Evolutionary conservation across 2,797 vertebrate species (phyloP), one percentile per base, ranked within the genome.

Genomic region (Cynodonichthys magdalenae): DNA sequence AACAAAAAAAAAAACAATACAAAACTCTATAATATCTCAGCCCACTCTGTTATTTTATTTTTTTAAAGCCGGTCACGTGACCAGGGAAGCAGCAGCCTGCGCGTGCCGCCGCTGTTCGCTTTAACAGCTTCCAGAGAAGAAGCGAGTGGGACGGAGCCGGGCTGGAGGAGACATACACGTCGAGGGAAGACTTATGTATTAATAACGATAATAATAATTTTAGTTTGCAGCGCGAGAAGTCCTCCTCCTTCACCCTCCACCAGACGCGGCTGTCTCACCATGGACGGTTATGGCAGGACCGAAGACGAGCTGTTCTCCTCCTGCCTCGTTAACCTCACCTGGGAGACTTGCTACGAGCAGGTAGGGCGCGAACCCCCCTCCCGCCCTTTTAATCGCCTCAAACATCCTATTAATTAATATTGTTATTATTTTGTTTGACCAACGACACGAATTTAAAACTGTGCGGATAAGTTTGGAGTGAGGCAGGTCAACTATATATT

Each of bases 311-410:
- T 95, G 81, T 93, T 95, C 90, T 93, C 95, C 69, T 90, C 95
- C 78, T 95, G 94, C 91, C 95, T 97, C 78, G 92, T 93, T 84
- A 95, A 94, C 94, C 95, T 95, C 93, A 95, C 95, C 92, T 95
- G 95, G 95, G 95, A 97, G 92, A 94, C 89, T 84, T 92, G 95
- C 92, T 93, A 90, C 91, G 94, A 92, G 92, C 96, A 97, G 96
- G 97, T 98, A 95, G 93, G 82, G 69, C 77, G 10, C 53, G 46
- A 63, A 51, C 49, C 46, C 20, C 34, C 57, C 17, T 27, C 20
- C 8, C 34, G 9, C 17, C 44, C 44, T 2, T 9, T 11, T 9
- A 15, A 19, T 48, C 46, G n/a, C 18, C 7, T n/a, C 42, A 6
- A n/a, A n/a, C n/a, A n/a, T n/a, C n/a, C n/a, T n/a, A n/a, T n/a